Evolutionary conservation across 1,140 invertebrate species (phyloP), one percentile per base, ranked within the genome.

Genomic region (Agrilus planipennis): DNA sequence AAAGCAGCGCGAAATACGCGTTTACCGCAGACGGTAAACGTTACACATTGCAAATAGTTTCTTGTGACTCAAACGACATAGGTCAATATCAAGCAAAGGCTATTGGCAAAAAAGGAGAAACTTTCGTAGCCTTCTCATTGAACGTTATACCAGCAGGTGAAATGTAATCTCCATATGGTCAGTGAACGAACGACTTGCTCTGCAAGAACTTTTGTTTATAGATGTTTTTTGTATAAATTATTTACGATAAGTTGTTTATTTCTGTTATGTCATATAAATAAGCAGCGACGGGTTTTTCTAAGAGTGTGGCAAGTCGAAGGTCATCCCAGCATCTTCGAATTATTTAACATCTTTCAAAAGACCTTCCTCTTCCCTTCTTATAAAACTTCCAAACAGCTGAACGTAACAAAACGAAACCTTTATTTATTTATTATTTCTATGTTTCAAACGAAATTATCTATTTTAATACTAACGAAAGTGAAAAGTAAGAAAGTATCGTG

Each of bases 31-130:
- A 87, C 51, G 79, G 76, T 46, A 87, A 80, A 50, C 76, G 73
- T 41, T 83, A 81, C 61, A 70, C 70, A 20, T 78, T 90, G 48
- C 73, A 79, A 53, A 84, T 95, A 44, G 73, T 78, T 28, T 75
- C 78, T 39, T 81, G 80, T 58, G 73, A 75, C 41, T 62, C 76
- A 27, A 81, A 81, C 42, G 91, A 96, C 64, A 73, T 84, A 47
- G 91, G 90, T 18, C 88, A 91, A 61, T 96, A 95, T 64, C 72
- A 80, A 43, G 86, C 89, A 4, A 83, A 82, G 54, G 87, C 83
- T n/a, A 77, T 81, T 20, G 80, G 82, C 49, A 83, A 84, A 54
- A 88, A 88, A 60, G 81, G 80, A 39, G 86, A 89, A 61, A 76
- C 76, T 34, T 70, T 77, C 21, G 76, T 83, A 28, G 81, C 89